Evolutionary conservation across 1,140 invertebrate genomes (phyloP), one percentile per base, ranked within the genome.

Genomic region (Drosophila erecta): DNA sequence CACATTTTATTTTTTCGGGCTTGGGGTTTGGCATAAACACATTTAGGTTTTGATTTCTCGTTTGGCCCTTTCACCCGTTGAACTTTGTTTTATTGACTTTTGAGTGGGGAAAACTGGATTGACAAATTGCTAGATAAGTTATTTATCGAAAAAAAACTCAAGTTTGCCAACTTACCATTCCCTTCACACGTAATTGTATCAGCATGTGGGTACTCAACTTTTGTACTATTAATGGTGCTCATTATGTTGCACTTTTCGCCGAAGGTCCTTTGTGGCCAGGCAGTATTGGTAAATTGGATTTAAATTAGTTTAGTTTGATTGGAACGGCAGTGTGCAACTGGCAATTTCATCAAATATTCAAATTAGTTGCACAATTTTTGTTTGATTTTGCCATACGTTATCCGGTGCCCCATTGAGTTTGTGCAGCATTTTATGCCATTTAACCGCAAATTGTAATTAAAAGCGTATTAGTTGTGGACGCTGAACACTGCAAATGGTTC

Each of bases 241-340:
- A 87, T 86, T 86, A 75, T 78, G 65, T 33, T 66, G 59, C 46
- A 64, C 37, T 62, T 85, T 85, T 64, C 76, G 46, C 43, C 20
- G 35, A 37, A 24, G 47, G 40, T 46, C 44, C 49, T 58, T 65
- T 60, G 40, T 54, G 59, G 49, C 22, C 40, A 59, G 15, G 43
- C 17, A 44, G 43, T 33, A 56, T 62, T 65, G 43, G 65, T 30
- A 67, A 81, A 75, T 81, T 71, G 60, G 75, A 72, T 79, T 67
- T 72, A 87, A 87, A 81, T 87, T 87, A 58, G 65, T 79, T 81
- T 70, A 65, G 67, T 77, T 86, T 65, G 73, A 73, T 85, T 85
- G 73, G 46, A 51, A 40, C 15, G 49, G 40, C 49, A 27, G 65
- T 20, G 41, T 22, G 47, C 47, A 53, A 40, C 58, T 43, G 43